Evolutionary conservation across 2,113 vertebrate genomes (phyloP).

Genomic region (Acinonyx jubatus): DNA sequence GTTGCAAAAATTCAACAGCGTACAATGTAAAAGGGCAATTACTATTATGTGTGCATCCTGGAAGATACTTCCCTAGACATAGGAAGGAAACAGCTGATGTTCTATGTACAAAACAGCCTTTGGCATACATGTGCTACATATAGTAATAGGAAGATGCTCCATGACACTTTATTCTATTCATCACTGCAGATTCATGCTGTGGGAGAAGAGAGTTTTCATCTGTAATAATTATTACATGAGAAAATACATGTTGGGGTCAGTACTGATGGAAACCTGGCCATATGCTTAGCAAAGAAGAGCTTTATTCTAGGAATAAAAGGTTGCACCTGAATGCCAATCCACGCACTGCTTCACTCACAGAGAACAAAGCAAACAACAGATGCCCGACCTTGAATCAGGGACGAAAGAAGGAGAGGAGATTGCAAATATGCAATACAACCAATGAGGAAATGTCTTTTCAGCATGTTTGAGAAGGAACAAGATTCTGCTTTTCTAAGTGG

Average conservation of each 20-base stretch:
- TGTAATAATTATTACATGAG: neutral
- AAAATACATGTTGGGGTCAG: neutral
- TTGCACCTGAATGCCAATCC: neutral
- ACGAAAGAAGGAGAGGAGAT: neutral
- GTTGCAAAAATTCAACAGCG: conserved; percentile 10
- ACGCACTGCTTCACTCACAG: neutral
- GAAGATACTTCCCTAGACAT: neutral
- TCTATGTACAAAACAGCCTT: neutral
- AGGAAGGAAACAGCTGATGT: neutral
- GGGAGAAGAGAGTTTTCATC: conserved; percentile 29
- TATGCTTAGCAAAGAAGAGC: neutral
- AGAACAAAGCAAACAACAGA: neutral
- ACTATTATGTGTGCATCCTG: neutral
- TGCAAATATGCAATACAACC: neutral
- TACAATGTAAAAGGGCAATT: neutral
- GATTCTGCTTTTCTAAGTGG: neutral
- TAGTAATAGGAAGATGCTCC: neutral
- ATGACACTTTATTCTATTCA: neutral
- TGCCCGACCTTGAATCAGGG: neutral
- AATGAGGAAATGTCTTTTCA: neutral
- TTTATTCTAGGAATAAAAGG: neutral
- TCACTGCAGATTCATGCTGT: neutral
- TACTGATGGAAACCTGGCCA: neutral
- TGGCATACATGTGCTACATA: neutral
- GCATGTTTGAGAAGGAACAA: neutral